Percentiles rank a stretch among this genome's conserved stretches.
Conservation (phyloP, 2,888 invertebrate species). For the Drosophila atroscutellata region DNA sequence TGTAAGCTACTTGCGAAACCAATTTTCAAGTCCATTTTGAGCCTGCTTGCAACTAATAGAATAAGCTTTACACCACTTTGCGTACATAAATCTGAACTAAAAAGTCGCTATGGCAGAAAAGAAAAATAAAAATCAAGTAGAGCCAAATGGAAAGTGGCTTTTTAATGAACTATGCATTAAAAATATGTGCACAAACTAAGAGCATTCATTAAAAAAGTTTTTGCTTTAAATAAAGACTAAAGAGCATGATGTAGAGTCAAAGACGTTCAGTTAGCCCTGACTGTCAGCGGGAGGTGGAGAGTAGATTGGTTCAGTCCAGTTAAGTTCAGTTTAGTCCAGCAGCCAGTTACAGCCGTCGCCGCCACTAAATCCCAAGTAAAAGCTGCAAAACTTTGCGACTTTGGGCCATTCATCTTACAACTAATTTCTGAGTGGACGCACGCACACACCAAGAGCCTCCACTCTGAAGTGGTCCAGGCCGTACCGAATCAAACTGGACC, state of each 20-base stretch:
- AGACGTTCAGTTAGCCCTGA: conserved; percentile 37
- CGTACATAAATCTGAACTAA: conserved; percentile 56
- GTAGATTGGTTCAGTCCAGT: conserved; percentile 7
- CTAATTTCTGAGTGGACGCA: conserved; percentile 80
- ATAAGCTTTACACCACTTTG: conserved; percentile 59
- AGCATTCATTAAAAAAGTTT: conserved; percentile 81
- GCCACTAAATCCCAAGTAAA: conserved; percentile 75
- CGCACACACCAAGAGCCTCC: conserved; percentile 46
- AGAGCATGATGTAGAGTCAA: conserved; percentile 53
- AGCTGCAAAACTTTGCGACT: conserved; percentile 80
- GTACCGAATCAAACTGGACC: conserved; percentile 9
- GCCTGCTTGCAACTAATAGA: conserved; percentile 53
- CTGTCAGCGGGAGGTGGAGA: background rate
- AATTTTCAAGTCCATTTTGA: conserved; percentile 65
- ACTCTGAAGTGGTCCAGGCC: conserved; percentile 28
- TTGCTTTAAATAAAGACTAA: conserved; percentile 69
- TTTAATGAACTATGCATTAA: conserved; percentile 79
- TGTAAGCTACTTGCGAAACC: conserved; percentile 39
- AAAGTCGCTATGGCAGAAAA: conserved; percentile 26
- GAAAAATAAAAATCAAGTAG: conserved; percentile 32
- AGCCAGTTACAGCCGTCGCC: conserved; percentile 64
- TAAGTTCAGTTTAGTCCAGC: conserved; percentile 15
- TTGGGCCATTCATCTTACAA: conserved; percentile 79
- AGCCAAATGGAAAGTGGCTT: conserved; percentile 60
- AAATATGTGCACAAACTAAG: conserved; percentile 79